Evolutionary conservation across 2,888 invertebrate species (phyloP).

Genomic region (Chironomus riparius): DNA sequence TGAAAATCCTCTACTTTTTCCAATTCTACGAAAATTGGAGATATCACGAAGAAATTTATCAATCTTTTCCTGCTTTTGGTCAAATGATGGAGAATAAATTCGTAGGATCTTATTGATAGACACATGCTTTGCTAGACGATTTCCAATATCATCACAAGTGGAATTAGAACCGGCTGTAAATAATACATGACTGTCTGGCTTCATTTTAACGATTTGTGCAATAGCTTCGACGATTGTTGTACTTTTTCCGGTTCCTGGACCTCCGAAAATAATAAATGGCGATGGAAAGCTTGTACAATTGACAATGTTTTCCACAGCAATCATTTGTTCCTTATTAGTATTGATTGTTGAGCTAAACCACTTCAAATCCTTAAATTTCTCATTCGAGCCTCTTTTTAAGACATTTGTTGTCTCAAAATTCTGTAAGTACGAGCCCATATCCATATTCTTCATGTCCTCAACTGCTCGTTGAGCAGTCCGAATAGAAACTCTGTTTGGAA

Average conservation of each 20-base stretch:
- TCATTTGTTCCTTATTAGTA: slow-evolving; percentile 51
- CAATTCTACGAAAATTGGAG: background rate
- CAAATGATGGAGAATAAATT: slow-evolving; percentile 41
- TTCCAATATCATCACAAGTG: slow-evolving; percentile 59
- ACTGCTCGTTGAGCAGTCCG: background rate
- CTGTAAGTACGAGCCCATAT: background rate
- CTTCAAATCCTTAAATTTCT: slow-evolving; percentile 26
- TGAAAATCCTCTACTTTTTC: background rate
- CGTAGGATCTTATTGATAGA: slow-evolving; percentile 39
- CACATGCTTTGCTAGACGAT: slow-evolving; percentile 40
- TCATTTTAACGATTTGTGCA: slow-evolving; percentile 47
- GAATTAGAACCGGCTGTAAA: slow-evolving; percentile 62
- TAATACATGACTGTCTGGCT: slow-evolving; percentile 46
- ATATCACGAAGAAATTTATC: slow-evolving; percentile 33
- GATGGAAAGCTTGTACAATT: slow-evolving; percentile 51
- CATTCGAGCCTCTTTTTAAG: background rate
- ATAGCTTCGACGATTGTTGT: slow-evolving; percentile 62
- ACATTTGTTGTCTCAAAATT: background rate
- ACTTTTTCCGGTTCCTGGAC: slow-evolving; percentile 63
- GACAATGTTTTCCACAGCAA: slow-evolving; percentile 58
- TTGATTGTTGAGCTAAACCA: slow-evolving; percentile 39
- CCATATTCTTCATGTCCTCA: background rate
- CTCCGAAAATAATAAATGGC: slow-evolving; percentile 79
- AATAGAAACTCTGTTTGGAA: background rate
- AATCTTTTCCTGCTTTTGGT: slow-evolving; percentile 38